A percentile compares a stretch with the other conserved stretches of the same genome.
These are phyloP conservation scores for Theonella swinhoei DNA, from an alignment of 37 sponge, comb jelly and placozoan species.

Conservation along the genomic window DNA sequence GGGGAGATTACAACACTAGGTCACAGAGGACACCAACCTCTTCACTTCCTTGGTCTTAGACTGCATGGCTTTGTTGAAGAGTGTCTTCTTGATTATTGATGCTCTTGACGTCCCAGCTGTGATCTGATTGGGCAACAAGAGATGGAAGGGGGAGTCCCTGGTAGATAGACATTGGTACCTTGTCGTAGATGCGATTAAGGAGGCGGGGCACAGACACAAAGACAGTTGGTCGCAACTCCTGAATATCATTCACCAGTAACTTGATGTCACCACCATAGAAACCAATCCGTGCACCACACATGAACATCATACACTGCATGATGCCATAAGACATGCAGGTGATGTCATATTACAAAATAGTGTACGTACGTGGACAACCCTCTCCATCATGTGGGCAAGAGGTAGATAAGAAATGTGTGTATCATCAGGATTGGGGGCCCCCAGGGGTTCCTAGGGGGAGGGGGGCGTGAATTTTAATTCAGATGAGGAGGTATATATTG, in stretches of 20 bases:
- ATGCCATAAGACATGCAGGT: not conserved
- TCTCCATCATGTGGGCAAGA: constrained; percentile 95
- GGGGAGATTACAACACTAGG: not conserved
- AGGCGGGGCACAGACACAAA: constrained; percentile 93
- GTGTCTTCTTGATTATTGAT: constrained; percentile 69
- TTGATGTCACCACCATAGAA: constrained; percentile 94
- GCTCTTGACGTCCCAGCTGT: constrained; percentile 44
- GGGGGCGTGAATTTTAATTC: not conserved
- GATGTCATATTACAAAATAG: not conserved
- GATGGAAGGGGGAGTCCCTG: not conserved
- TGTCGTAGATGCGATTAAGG: constrained; percentile 94
- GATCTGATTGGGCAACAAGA: constrained; percentile 37
- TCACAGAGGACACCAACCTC: constrained; percentile 27
- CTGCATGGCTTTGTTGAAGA: constrained; percentile 79
- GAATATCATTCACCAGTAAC: constrained; percentile 81
- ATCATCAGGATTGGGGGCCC: constrained; percentile 43
- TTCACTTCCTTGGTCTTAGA: constrained; percentile 76
- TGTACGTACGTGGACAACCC: constrained; percentile 54
- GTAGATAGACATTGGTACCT: constrained; percentile 54
- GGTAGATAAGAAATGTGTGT: constrained; percentile 95
- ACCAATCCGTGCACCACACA: constrained; percentile 67
- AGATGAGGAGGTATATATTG: not conserved
- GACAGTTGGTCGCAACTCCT: constrained; percentile 84
- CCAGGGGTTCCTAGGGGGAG: not conserved
- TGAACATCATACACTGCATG: constrained; percentile 66